phyloP scores from a whole-genome alignment of 2,888 invertebrate species.

The Iphiclides podalirius region DNA sequence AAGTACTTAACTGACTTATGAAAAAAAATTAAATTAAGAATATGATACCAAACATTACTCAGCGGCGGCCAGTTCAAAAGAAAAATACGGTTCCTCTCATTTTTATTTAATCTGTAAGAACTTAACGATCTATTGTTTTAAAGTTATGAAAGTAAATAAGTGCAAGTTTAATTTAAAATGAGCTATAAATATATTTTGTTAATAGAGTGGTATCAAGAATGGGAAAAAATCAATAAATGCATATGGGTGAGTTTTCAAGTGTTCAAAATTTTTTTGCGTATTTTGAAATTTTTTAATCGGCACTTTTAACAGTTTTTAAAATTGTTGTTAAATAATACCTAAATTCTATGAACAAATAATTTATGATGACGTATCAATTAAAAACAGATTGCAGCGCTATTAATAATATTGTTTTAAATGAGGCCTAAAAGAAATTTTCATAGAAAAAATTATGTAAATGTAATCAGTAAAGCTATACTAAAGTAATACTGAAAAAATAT shows the following conservation, averaged over 20 bases:
- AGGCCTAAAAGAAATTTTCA: too few species aligned
- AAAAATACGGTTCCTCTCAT: neutral
- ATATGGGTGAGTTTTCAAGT: conserved; percentile 67
- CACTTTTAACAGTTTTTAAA: too few species aligned
- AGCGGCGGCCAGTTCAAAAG: neutral
- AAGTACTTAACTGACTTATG: neutral
- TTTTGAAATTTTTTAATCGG: too few species aligned
- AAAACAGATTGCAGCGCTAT: too few species aligned
- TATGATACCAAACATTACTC: neutral
- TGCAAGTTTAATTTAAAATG: conserved; percentile 30
- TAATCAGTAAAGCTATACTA: too few species aligned
- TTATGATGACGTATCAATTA: too few species aligned
- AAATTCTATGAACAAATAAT: too few species aligned
- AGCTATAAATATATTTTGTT: conserved; percentile 49
- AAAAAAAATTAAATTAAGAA: neutral
- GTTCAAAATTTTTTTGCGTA: too few species aligned
- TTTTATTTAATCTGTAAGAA: neutral
- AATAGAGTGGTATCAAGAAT: conserved; percentile 65
- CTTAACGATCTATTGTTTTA: neutral
- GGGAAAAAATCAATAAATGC: conserved; percentile 58
- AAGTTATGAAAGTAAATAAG: neutral
- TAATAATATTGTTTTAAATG: too few species aligned
- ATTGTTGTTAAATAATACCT: too few species aligned
- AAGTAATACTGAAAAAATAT: too few species aligned
- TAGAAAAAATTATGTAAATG: too few species aligned